Percentiles rank a stretch among this genome's conserved stretches.
Evolutionary conservation across 2,113 vertebrate genomes (phyloP).

Genomic region (Hemichromis elongatus): DNA sequence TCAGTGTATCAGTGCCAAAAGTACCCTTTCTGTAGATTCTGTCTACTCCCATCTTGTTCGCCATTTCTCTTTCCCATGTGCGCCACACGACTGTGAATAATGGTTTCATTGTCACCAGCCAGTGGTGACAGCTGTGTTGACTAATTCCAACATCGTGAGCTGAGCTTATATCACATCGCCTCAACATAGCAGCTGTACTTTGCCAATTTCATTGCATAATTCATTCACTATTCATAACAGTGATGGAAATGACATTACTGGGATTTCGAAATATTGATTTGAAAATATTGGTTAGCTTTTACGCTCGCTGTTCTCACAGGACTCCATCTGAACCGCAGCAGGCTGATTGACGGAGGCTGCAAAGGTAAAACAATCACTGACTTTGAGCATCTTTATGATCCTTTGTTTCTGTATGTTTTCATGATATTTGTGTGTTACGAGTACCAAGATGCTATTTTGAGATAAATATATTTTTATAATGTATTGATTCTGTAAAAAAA

Average conservation of each 20-base stretch:
- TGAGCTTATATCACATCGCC: conserved; percentile 8
- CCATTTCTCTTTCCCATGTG: neutral
- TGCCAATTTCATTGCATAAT: neutral
- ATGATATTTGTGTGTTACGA: neutral
- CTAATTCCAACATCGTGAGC: conserved; percentile 12
- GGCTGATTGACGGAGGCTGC: neutral
- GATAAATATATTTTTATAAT: neutral
- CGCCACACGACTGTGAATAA: neutral
- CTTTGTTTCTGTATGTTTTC: neutral
- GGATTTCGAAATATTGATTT: conserved; percentile 7
- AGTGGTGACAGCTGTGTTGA: conserved; percentile 32
- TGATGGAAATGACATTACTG: neutral
- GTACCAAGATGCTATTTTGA: neutral
- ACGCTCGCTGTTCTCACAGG: neutral
- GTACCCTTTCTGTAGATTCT: neutral
- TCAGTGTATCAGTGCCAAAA: neutral
- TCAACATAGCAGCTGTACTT: conserved; percentile 2
- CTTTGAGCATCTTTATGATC: neutral
- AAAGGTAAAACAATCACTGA: neutral
- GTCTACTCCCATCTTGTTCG: neutral
- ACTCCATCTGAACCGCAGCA: neutral
- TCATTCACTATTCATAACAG: neutral
- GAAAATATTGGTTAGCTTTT: neutral
- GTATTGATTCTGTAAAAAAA: neutral
- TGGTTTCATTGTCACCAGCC: conserved; percentile 12